Evolutionary conservation across 92 coral and sea anemone genomes (phyloP).

Genomic region (Phenganax marumi): DNA sequence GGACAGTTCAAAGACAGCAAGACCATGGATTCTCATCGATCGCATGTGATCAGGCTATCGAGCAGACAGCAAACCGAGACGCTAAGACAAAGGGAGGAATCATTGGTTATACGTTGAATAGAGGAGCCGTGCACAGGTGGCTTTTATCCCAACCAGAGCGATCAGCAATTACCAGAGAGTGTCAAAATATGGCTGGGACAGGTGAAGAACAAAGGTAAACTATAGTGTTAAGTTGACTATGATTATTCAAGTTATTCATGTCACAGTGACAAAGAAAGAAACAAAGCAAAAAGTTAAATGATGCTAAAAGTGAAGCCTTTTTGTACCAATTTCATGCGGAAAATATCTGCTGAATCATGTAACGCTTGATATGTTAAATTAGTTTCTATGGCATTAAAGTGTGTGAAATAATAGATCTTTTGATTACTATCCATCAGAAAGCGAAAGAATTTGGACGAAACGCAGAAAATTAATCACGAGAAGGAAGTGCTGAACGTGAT

Average conservation of each 20-base stretch:
- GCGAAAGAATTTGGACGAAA: slow-evolving; percentile 11
- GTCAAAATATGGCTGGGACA: slow-evolving; percentile 26
- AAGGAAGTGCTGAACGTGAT: slow-evolving; percentile 9
- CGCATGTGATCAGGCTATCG: slow-evolving; percentile 21
- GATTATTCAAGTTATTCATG: no score
- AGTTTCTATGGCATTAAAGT: no score
- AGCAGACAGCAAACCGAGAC: slow-evolving; percentile 17
- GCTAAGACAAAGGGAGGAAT: slow-evolving; percentile 28
- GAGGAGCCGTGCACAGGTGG: slow-evolving; percentile 24
- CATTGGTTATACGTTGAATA: slow-evolving; percentile 3
- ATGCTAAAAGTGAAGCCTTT: neutral
- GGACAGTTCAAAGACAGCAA: slow-evolving; percentile 20
- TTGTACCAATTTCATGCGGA: neutral
- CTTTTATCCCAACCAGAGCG: slow-evolving; percentile 7
- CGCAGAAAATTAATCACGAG: neutral
- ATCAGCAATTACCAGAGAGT: slow-evolving; percentile 12
- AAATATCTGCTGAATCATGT: neutral
- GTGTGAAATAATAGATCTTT: no score
- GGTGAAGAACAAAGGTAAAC: slow-evolving; percentile 20
- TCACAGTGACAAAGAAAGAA: no score
- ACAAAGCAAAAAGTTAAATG: neutral
- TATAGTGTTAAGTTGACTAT: no score
- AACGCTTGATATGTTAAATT: neutral
- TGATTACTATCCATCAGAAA: neutral
- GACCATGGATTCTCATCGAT: slow-evolving; percentile 18